Percentiles rank a stretch among this genome's conserved stretches.
Evolutionary conservation across 2,888 invertebrate species (phyloP).

Genomic region (Scelioninae gen. 1): DNA sequence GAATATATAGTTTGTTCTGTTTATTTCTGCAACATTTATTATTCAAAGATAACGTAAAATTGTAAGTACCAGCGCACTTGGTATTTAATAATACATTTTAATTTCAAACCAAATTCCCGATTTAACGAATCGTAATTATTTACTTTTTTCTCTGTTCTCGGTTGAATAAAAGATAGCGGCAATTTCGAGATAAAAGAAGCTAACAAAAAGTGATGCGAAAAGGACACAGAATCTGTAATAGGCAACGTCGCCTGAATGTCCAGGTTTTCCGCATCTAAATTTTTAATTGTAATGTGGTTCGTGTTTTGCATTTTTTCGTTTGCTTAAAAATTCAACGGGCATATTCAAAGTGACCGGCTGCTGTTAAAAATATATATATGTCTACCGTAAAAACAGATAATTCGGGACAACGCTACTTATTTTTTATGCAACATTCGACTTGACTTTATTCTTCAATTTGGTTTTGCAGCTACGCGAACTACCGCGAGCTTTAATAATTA

Average conservation of each 20-base stretch:
- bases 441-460: conserved; percentile 22
- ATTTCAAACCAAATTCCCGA: neutral
- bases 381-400: conserved; percentile 41
- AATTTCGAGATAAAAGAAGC: conserved; percentile 36
- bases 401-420: neutral
- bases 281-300: conserved; percentile 62
- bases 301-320: conserved; percentile 61
- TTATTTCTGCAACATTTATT: conserved; percentile 1
- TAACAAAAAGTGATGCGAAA: conserved; percentile 44
- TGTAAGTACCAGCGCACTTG: neutral
- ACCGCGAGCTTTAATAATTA: conserved; percentile 41
- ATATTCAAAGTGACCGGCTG: conserved; percentile 30
- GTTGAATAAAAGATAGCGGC: conserved; percentile 36
- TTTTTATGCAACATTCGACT: conserved; percentile 29
- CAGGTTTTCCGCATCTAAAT: conserved; percentile 58
- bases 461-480: conserved; percentile 4
- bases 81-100: conserved; percentile 10
- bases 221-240: conserved; percentile 47
- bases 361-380: conserved; percentile 35
- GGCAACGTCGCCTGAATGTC: conserved; percentile 38
- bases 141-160: conserved; percentile 13
- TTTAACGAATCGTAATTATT: conserved; percentile 12
- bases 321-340: conserved; percentile 26
- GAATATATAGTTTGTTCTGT: neutral
- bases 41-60: conserved; percentile 1